Evolutionary conservation across 2,113 vertebrate species (phyloP).

Genomic region (human (Homo sapiens)): GRCh38 chr3:23498501-23499000

Average conservation of each 20-base stretch:
- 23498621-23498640: background rate
- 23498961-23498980: background rate
- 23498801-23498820: background rate
- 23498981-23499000: background rate
- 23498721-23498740: too few species aligned
- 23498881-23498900: background rate
- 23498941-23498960: background rate
- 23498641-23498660: background rate
- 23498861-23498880: background rate
- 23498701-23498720: too few species aligned
- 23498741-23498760: too few species aligned
- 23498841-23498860: background rate
- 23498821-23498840: background rate
- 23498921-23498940: background rate
- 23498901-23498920: background rate
- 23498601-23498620: background rate
- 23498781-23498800: too few species aligned
- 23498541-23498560: background rate
- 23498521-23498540: background rate
- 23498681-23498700: background rate
- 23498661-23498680: background rate
- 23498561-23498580: slow-evolving; percentile 6
- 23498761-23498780: too few species aligned
- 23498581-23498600: background rate
- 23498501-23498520: background rate